A percentile compares a stretch with the other conserved stretches of the same genome.
Conservation (phyloP, 2,888 invertebrate genomes). For the Strigamia maritima region DNA sequence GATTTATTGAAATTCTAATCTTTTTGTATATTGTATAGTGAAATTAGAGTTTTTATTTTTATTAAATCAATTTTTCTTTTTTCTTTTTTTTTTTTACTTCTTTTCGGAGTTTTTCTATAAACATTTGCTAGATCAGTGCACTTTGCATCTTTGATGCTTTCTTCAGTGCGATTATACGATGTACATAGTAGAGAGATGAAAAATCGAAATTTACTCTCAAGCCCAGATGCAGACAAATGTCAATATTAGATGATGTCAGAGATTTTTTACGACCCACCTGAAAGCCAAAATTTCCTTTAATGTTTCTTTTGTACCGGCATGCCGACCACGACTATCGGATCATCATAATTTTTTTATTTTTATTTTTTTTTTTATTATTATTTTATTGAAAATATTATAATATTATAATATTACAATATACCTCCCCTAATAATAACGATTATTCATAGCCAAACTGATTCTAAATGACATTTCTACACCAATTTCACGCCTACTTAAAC, state of each 20-base stretch:
- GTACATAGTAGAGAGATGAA: background rate
- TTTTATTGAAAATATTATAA: too few species aligned
- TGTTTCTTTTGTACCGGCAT: too few species aligned
- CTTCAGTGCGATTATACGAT: background rate
- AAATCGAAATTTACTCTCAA: conserved; percentile 27
- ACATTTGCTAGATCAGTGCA: conserved; percentile 6
- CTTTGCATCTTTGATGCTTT: conserved; percentile 21
- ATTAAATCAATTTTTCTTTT: too few species aligned
- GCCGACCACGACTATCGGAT: too few species aligned
- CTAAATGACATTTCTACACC: background rate
- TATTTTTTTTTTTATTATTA: too few species aligned
- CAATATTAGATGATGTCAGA: conserved; percentile 5
- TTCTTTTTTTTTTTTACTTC: background rate
- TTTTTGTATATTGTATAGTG: too few species aligned
- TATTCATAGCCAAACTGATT: too few species aligned
- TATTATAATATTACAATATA: too few species aligned
- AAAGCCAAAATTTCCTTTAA: background rate
- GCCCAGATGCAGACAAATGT: conserved; percentile 13
- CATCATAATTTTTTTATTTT: too few species aligned
- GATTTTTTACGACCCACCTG: background rate
- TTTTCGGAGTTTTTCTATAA: background rate
- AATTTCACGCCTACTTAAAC: background rate
- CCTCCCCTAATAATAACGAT: too few species aligned
- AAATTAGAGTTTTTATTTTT: too few species aligned
- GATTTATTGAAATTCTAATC: too few species aligned